Percentiles rank a stretch among this genome's conserved stretches.
Conservation (phyloP, 2,113 vertebrate species). For the Pyrgilauda ruficollis region DNA sequence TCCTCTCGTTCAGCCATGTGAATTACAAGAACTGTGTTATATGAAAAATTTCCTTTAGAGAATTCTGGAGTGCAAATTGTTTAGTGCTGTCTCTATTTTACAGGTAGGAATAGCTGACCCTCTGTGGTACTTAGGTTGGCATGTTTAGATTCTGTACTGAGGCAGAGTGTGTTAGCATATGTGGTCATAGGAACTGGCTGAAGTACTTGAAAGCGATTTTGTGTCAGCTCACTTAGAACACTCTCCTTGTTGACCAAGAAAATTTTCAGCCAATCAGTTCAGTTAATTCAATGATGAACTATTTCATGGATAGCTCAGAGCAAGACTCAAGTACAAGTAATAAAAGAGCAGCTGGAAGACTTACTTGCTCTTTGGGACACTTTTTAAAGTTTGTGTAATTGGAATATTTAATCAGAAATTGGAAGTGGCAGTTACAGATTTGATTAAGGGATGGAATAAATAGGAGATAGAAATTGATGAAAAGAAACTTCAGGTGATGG, state of each 20-base stretch:
- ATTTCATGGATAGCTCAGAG: conserved; percentile 15
- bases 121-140: background rate
- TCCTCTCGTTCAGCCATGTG: background rate
- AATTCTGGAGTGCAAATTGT: background rate
- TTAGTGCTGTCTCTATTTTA: background rate
- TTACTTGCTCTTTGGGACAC: background rate
- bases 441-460: conserved; percentile 7
- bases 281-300: conserved; percentile 21
- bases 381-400: background rate
- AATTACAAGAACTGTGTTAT: background rate
- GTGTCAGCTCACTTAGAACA: background rate
- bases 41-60: background rate
- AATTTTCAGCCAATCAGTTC: background rate
- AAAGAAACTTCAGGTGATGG: background rate
- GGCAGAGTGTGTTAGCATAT: no score
- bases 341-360: background rate
- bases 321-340: background rate
- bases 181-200: background rate
- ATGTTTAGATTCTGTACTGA: background rate
- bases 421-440: background rate
- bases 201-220: background rate
- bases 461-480: background rate
- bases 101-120: background rate
- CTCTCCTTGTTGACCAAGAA: background rate
- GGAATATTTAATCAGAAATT: conserved; percentile 25